Base-by-base conservation (phyloP, 1,140 invertebrate genomes). In the Trigoniulus corallinus region DNA sequence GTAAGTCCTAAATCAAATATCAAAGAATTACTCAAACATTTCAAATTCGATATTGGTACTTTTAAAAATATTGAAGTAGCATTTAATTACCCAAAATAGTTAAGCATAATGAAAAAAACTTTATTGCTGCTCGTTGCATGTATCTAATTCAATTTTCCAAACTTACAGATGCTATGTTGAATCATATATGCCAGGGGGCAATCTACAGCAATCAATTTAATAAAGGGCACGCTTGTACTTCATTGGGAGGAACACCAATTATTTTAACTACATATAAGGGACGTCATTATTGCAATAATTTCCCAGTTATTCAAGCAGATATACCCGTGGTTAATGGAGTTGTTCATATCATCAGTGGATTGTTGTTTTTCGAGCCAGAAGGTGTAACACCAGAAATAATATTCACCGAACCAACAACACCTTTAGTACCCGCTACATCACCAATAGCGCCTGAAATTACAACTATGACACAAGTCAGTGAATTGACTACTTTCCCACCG, bases 321-420 rank as follows among this genome's bases (percentile, higher is more conserved):
- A 63, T 63, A 21, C 51, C 58, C 3, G 43, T 58, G 10, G 50
- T 53, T 1, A 61, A 63, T 48, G 61, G 60, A 12, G 61, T 62
- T 26, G 54, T 58, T 47, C 59, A 62, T 42, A 50, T 63, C 10
- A 56, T 62, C 25, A 59, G 62, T 23, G 51, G 29, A 7, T 7
- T 34, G 7, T 34, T 34, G 15, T 34, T 34, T 15, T 34, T 34
- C 7, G 29, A 34, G 15, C 7, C 7, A n/a, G n/a, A n/a, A n/a
- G n/a, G n/a, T n/a, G n/a, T n/a, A n/a, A n/a, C n/a, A n/a, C n/a
- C n/a, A n/a, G n/a, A n/a, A n/a, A n/a, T n/a, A n/a, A n/a, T n/a
- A n/a, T n/a, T n/a, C n/a, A n/a, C n/a, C n/a, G n/a, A n/a, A n/a
- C n/a, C n/a, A n/a, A n/a, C n/a, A n/a, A n/a, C n/a, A n/a, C n/a